Evolutionary conservation across 2,113 vertebrate genomes (phyloP).

Genomic region (Chelonoidis abingdonii): DNA sequence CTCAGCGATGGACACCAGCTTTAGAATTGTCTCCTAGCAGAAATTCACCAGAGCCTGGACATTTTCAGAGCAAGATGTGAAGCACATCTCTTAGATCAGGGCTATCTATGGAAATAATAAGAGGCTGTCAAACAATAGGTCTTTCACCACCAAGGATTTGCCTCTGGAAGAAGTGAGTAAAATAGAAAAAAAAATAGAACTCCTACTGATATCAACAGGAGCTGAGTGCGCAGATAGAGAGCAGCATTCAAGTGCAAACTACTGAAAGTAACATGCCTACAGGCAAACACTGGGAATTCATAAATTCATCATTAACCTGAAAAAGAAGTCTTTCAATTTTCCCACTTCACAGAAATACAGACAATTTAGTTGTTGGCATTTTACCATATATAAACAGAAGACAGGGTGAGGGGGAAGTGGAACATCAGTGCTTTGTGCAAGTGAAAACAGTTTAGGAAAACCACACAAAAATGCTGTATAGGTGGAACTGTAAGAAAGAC

Average conservation of each 20-base stretch:
- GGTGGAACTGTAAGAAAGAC: background rate
- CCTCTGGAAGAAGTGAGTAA: background rate
- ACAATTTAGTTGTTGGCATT: accelerated
- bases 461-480: background rate
- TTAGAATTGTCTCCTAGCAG: background rate
- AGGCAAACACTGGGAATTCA: background rate
- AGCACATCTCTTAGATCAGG: background rate
- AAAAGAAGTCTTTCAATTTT: background rate
- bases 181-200: background rate
- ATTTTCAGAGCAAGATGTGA: background rate
- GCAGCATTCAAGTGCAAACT: background rate
- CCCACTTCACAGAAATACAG: background rate
- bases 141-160: background rate
- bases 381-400: background rate
- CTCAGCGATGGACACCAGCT: background rate
- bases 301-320: background rate
- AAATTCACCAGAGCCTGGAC: background rate
- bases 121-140: background rate
- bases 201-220: background rate
- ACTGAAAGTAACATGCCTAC: background rate
- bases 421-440: accelerated
- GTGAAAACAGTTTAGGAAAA: background rate
- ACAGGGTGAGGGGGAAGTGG: accelerated
- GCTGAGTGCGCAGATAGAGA: background rate
- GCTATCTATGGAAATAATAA: background rate